These are phyloP conservation scores for Ailuropoda melanoleuca DNA, from an alignment of 2,113 vertebrate species.

Conservation along the genomic window DNA sequence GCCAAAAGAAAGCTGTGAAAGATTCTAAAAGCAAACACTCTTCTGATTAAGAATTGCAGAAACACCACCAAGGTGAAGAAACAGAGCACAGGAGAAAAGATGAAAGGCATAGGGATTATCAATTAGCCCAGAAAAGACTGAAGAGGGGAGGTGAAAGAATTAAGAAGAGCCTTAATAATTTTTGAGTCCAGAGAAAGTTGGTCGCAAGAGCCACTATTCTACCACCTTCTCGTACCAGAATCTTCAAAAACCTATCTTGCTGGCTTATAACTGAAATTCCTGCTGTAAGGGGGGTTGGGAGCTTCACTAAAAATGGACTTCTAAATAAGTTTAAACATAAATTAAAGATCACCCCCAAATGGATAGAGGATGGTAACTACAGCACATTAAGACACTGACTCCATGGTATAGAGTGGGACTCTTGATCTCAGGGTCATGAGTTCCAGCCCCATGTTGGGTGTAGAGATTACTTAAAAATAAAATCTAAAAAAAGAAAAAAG, in stretches of 20 bases:
- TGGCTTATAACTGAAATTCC: background rate
- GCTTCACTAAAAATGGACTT: slow-evolving; percentile 12
- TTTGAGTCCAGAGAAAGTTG: slow-evolving; percentile 26
- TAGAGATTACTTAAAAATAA: background rate
- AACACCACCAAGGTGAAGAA: slow-evolving; percentile 37
- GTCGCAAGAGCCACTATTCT: background rate
- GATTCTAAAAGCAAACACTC: slow-evolving; percentile 45
- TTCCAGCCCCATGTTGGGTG: background rate
- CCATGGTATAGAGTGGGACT: background rate
- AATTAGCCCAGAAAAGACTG: slow-evolving; percentile 43
- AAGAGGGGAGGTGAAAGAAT: background rate
- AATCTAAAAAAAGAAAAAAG: background rate
- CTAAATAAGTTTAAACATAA: background rate
- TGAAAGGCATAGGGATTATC: slow-evolving; percentile 7
- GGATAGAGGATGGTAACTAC: background rate
- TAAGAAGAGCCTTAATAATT: background rate
- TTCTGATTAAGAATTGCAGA: slow-evolving; percentile 50
- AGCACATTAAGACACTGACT: background rate
- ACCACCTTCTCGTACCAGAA: background rate
- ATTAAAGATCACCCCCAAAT: background rate
- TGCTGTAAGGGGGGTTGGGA: background rate
- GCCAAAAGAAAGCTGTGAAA: slow-evolving; percentile 31
- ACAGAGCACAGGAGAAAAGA: slow-evolving; percentile 32
- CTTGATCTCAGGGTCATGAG: background rate
- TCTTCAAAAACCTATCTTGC: slow-evolving; percentile 32